Evolutionary conservation across 2,113 vertebrate genomes (phyloP).

Genomic region (Lota lota): DNA sequence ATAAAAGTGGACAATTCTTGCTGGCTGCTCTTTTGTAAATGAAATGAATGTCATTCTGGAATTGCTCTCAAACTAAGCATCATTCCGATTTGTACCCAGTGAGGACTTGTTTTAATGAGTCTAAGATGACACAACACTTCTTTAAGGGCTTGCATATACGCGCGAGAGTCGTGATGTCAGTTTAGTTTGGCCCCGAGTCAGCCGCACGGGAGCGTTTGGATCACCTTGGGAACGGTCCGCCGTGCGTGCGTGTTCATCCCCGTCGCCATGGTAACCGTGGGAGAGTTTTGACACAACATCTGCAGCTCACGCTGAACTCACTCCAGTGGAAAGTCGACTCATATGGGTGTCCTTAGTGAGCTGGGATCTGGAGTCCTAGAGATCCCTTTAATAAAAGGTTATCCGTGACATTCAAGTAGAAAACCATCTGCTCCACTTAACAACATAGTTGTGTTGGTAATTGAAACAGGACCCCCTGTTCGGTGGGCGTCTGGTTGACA

Average conservation of each 20-base stretch:
- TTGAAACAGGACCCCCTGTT: conserved; percentile 52
- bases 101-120: too few relatives aligned
- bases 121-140: too few relatives aligned
- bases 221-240: conserved; percentile 64
- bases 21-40: too few relatives aligned
- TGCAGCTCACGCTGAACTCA: conserved; percentile 74
- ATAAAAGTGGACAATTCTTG: too few relatives aligned
- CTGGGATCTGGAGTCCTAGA: conserved; percentile 53
- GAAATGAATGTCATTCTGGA: too few relatives aligned
- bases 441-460: conserved; percentile 53
- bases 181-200: conserved; percentile 51
- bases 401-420: conserved; percentile 58
- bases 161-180: conserved; percentile 22
- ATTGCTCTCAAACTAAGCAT: background rate
- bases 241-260: conserved; percentile 50
- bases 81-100: background rate
- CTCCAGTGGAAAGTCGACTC: conserved; percentile 69
- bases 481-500: conserved; percentile 60
- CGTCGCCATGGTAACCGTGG: conserved; percentile 61
- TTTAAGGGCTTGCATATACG: background rate
- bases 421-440: conserved; percentile 67
- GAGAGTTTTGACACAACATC: conserved; percentile 71
- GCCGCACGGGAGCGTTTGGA: conserved; percentile 63
- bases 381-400: conserved; percentile 53
- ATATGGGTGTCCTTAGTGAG: conserved; percentile 66